These are phyloP conservation scores for Holacanthella duospinosa DNA, from an alignment of 2,888 invertebrate genomes.

Conservation along the genomic window DNA sequence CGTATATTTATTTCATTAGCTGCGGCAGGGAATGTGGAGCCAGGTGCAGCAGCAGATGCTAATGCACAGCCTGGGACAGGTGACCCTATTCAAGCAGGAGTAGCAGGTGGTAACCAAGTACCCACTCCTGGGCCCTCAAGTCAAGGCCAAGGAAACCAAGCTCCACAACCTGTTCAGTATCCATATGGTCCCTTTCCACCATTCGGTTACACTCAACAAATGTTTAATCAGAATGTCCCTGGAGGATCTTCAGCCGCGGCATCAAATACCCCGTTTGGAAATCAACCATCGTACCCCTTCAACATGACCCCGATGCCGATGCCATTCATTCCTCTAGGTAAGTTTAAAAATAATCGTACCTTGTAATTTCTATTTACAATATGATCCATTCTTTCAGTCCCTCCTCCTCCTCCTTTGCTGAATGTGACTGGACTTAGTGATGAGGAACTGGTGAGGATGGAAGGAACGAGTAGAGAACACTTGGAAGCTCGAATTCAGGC, in stretches of 20 bases:
- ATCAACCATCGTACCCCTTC: slow-evolving; percentile 14
- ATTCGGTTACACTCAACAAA: slow-evolving; percentile 23
- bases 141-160: slow-evolving; percentile 20
- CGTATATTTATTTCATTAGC: too few relatives aligned
- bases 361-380: slow-evolving; percentile 4
- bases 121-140: slow-evolving; percentile 27
- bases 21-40: slow-evolving; percentile 1
- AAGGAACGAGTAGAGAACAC: slow-evolving; percentile 74
- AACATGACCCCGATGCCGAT: slow-evolving; percentile 35
- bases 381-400: slow-evolving; percentile 41
- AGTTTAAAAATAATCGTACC: slow-evolving; percentile 10
- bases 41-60: slow-evolving; percentile 7
- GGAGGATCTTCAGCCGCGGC: slow-evolving; percentile 6
- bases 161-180: slow-evolving; percentile 11
- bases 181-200: slow-evolving; percentile 29
- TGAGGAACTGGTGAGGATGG: slow-evolving; percentile 77
- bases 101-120: slow-evolving; percentile 17
- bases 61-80: slow-evolving; percentile 8
- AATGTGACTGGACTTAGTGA: slow-evolving; percentile 59
- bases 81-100: slow-evolving; percentile 3
- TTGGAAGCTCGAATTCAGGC: slow-evolving; percentile 82
- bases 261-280: neutral
- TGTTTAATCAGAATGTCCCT: slow-evolving; percentile 13
- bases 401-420: slow-evolving; percentile 65
- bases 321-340: slow-evolving; percentile 36